phyloP scores from a whole-genome alignment of 2,888 invertebrate species.

The Cephus runcator region DNA sequence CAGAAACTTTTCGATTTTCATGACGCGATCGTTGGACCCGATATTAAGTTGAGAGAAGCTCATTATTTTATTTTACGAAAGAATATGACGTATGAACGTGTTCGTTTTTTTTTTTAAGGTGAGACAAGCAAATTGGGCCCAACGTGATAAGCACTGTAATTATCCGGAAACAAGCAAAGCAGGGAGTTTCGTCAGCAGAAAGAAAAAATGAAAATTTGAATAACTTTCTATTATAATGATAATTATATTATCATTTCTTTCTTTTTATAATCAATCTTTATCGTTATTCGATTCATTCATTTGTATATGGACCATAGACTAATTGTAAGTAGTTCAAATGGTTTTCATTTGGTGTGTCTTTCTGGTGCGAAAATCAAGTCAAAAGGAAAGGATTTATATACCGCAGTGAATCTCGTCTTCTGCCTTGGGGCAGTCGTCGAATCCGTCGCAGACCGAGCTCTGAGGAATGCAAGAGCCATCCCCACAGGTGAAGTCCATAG shows the following conservation, averaged over 20 bases:
- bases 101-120: background rate
- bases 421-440: constrained; percentile 75
- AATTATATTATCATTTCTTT: background rate
- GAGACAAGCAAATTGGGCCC: background rate
- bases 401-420: constrained; percentile 63
- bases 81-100: background rate
- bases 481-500: constrained; percentile 74
- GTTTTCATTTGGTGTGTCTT: background rate
- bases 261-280: background rate
- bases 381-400: constrained; percentile 43
- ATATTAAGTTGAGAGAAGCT: background rate
- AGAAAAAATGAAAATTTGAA: background rate
- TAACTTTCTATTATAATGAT: background rate
- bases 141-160: background rate
- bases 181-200: background rate
- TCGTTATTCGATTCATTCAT: background rate
- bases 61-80: background rate
- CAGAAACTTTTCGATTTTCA: background rate
- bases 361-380: background rate
- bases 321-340: background rate
- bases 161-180: background rate
- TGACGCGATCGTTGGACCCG: background rate
- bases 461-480: constrained; percentile 81
- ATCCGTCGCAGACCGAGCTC: constrained; percentile 77
- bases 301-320: background rate